Percentiles rank a stretch among this genome's conserved stretches.
phyloP scores from a whole-genome alignment of 2,888 invertebrate species.

The Polydrusus pterygomalis region DNA sequence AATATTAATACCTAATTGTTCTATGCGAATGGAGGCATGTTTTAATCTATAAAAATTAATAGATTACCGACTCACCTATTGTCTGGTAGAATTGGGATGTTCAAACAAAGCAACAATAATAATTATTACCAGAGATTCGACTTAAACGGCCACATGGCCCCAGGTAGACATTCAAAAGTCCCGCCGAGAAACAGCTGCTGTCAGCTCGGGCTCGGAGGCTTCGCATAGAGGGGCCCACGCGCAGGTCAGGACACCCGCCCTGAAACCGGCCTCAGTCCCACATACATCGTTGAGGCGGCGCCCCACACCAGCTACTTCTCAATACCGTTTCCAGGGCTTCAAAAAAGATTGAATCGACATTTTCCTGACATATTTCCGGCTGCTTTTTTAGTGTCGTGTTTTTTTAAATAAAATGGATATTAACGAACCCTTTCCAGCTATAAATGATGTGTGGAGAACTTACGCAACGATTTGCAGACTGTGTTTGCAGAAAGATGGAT shows the following conservation, averaged over 20 bases:
- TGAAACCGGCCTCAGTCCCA: constrained; percentile 70
- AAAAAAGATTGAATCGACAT: constrained; percentile 32
- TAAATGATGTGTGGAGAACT: constrained; percentile 73
- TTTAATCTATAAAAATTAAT: too few relatives aligned
- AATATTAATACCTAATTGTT: too few relatives aligned
- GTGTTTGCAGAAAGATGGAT: constrained; percentile 78
- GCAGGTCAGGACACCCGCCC: constrained; percentile 70
- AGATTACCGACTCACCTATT: background rate
- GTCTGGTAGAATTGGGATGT: background rate
- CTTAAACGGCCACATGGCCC: constrained; percentile 37
- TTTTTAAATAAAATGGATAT: constrained; percentile 59
- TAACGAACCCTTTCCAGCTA: constrained; percentile 18
- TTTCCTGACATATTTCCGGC: constrained; percentile 38
- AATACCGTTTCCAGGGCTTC: constrained; percentile 60
- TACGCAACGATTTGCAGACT: constrained; percentile 80
- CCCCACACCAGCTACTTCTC: constrained; percentile 68
- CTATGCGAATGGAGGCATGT: too few relatives aligned
- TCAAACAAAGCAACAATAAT: background rate
- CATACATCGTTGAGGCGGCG: constrained; percentile 73
- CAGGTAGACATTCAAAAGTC: constrained; percentile 59
- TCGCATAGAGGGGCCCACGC: constrained; percentile 70
- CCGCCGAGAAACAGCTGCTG: constrained; percentile 61
- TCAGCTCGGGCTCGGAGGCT: constrained; percentile 63
- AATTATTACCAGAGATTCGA: background rate
- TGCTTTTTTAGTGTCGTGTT: background rate